phyloP scores from a whole-genome alignment of 2,113 vertebrate genomes.

The Meleagris gallopavo region DNA sequence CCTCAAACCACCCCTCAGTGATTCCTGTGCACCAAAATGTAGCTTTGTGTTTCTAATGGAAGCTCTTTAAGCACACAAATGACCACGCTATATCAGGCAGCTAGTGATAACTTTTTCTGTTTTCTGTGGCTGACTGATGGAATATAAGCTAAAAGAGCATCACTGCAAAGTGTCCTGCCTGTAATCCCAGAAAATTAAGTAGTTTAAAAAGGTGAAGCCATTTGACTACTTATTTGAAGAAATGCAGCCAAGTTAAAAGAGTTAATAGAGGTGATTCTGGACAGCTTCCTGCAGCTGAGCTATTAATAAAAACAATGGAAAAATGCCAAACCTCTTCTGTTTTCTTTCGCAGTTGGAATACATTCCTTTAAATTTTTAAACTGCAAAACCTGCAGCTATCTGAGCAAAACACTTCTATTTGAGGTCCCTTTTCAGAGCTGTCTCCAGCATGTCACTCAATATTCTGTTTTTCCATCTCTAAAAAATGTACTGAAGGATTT shows the following conservation, averaged over 20 bases:
- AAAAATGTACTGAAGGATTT: neutral
- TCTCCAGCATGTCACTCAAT: neutral
- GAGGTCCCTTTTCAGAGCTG: neutral
- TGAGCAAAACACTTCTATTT: neutral
- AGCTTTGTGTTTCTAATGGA: neutral
- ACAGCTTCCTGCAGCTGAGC: conserved; percentile 29
- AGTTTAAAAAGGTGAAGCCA: conserved; percentile 14
- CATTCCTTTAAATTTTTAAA: conserved; percentile 21
- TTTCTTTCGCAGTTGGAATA: conserved; percentile 47
- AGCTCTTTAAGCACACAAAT: neutral
- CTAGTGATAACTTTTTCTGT: neutral
- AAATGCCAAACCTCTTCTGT: conserved; percentile 37
- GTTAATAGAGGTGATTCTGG: conserved; percentile 60
- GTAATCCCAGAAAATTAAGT: neutral
- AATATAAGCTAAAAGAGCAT: accelerated
- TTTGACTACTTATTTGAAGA: conserved; percentile 9
- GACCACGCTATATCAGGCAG: neutral
- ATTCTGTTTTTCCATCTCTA: neutral
- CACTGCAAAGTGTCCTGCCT: neutral
- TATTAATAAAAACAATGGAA: conserved; percentile 62
- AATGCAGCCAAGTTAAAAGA: conserved; percentile 34
- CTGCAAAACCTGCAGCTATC: neutral
- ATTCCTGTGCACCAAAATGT: neutral
- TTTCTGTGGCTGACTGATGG: neutral
- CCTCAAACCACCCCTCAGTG: neutral